A percentile compares a stretch with the other conserved stretches of the same genome.
These are phyloP conservation scores for Nycticryphes semicollaris DNA, from an alignment of 2,113 vertebrate genomes.

Conservation along the genomic window DNA sequence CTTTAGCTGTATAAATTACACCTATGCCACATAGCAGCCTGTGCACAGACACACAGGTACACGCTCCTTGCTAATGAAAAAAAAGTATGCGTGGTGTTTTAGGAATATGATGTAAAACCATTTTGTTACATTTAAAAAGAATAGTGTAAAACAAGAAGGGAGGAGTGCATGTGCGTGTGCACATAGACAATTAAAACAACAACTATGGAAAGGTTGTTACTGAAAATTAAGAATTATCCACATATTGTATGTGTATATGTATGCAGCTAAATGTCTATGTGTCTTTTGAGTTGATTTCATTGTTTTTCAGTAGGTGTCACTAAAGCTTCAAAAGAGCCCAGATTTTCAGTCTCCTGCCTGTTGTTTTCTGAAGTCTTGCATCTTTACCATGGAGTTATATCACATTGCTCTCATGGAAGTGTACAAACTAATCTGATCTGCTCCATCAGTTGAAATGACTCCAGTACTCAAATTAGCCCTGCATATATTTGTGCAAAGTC, in stretches of 20 bases:
- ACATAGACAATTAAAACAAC: not conserved
- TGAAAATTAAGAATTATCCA: not conserved
- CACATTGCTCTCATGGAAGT: not conserved
- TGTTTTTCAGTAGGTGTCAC: slow-evolving; percentile 54
- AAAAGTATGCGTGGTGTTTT: not conserved
- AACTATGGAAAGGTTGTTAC: not conserved
- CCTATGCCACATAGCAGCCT: fast-evolving
- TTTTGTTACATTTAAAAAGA: not conserved
- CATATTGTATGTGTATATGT: not conserved
- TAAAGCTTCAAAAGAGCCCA: not conserved
- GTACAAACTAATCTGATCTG: not conserved
- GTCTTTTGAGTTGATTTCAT: not conserved
- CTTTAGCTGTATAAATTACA: not conserved
- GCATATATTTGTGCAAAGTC: not conserved
- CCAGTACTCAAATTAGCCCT: not conserved
- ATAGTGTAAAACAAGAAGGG: not conserved
- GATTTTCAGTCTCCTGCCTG: not conserved
- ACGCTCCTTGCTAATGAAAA: not conserved
- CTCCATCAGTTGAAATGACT: not conserved
- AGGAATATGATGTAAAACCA: not conserved
- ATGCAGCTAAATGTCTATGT: not conserved
- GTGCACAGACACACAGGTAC: fast-evolving
- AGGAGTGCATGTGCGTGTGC: not conserved
- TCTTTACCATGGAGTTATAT: not conserved
- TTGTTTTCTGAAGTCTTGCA: not conserved